phyloP scores from a whole-genome alignment of 1,140 invertebrate genomes.

The Rhopalosiphum padi region DNA sequence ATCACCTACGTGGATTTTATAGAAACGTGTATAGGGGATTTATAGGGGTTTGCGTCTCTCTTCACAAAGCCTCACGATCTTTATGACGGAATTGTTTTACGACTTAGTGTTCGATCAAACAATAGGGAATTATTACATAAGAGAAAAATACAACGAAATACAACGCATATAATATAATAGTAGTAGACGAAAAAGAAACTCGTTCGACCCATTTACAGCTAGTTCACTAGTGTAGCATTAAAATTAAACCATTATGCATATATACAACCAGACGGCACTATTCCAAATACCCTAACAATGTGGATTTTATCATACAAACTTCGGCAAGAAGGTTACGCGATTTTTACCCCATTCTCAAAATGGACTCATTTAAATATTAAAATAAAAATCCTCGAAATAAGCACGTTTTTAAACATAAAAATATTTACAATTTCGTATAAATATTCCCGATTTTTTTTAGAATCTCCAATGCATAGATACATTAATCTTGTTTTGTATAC shows the following conservation, averaged over 20 bases:
- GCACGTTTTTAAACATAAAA: background rate
- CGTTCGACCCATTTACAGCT: background rate
- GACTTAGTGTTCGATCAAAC: slow-evolving; percentile 30
- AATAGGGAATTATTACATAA: slow-evolving; percentile 3
- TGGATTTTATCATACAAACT: background rate
- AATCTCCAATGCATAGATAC: background rate
- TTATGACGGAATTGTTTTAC: slow-evolving; percentile 43
- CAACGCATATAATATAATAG: background rate
- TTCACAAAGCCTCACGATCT: background rate
- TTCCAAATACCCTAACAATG: background rate
- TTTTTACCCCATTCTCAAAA: background rate
- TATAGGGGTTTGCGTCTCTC: background rate
- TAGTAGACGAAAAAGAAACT: background rate
- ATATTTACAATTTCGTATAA: background rate
- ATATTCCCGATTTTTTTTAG: background rate
- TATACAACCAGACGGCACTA: background rate
- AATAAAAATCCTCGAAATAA: background rate
- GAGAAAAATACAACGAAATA: background rate
- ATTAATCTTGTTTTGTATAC: background rate
- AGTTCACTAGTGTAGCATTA: background rate
- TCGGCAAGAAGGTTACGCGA: background rate
- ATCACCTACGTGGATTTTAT: slow-evolving; percentile 5
- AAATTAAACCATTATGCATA: background rate
- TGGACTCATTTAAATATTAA: background rate
- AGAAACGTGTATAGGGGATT: background rate